Conservation (phyloP, 2,113 vertebrate genomes). For the Buteo buteo region DNA sequence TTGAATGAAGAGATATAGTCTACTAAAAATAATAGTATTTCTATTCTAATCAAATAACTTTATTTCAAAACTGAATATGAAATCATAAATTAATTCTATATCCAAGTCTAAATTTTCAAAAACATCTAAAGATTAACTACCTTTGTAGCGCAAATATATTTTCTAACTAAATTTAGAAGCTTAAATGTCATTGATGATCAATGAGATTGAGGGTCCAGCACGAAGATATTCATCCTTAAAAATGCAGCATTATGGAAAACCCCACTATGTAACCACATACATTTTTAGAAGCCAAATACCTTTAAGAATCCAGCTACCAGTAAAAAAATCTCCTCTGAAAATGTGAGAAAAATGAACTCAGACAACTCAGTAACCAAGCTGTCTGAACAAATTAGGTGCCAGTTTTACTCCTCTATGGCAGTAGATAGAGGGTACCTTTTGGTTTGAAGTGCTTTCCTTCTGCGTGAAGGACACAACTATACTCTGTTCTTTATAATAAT, state of each 20-base stretch:
- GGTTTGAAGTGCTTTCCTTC: background rate
- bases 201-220: background rate
- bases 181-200: background rate
- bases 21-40: background rate
- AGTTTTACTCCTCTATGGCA: background rate
- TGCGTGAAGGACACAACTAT: background rate
- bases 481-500: background rate
- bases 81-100: background rate
- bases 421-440: background rate
- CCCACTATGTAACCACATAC: background rate
- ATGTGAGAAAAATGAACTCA: background rate
- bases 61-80: background rate
- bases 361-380: background rate
- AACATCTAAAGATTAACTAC: background rate
- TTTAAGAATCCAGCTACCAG: background rate
- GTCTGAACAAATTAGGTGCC: background rate
- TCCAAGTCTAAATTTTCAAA: background rate
- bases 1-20: background rate
- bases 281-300: background rate
- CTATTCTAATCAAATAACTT: background rate
- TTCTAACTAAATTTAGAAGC: background rate
- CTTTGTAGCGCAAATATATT: background rate
- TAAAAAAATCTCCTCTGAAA: background rate
- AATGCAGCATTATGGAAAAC: background rate
- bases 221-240: background rate